Percentiles rank a stretch among this genome's conserved stretches.
Evolutionary conservation across 2,113 vertebrate genomes (phyloP).

Genomic region (Dicaeum eximium): DNA sequence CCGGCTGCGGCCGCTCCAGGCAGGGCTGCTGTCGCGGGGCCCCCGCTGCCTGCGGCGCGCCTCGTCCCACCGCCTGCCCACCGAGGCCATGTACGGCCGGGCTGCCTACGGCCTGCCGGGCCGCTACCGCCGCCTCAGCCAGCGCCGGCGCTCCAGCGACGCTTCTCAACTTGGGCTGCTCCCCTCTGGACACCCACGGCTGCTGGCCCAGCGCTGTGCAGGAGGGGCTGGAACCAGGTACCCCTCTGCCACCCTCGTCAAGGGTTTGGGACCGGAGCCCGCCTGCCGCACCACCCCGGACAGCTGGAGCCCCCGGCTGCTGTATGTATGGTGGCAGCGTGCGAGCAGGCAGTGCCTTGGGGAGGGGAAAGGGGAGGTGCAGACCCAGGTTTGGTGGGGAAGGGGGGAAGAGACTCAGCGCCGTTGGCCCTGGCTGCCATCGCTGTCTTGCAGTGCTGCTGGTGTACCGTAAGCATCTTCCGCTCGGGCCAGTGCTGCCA

Average conservation of each 20-base stretch:
- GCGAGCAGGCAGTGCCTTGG: fast-evolving
- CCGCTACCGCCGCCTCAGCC: constrained; percentile 72
- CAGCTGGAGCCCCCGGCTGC: constrained; percentile 81
- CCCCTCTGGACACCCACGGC: constrained; percentile 3
- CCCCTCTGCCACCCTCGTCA: neutral
- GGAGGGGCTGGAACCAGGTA: neutral
- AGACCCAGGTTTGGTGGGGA: neutral
- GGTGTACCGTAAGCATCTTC: neutral
- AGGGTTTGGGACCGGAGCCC: neutral
- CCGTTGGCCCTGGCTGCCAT: fast-evolving
- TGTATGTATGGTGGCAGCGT: constrained; percentile 74
- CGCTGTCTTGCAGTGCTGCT: neutral
- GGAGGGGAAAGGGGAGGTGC: neutral
- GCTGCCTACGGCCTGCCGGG: constrained; percentile 70
- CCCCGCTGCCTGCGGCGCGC: constrained; percentile 75
- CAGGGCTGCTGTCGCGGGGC: constrained; percentile 55
- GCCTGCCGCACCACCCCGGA: neutral
- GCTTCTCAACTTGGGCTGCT: constrained; percentile 22
- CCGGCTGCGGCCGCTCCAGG: neutral
- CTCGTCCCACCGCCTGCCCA: constrained; percentile 76
- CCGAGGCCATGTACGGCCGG: constrained; percentile 19
- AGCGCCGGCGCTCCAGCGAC: constrained; percentile 59
- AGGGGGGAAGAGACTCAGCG: fast-evolving
- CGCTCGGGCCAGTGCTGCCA: fast-evolving
- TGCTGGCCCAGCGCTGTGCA: neutral